These are phyloP conservation scores for Takifugu flavidus DNA, from an alignment of 2,113 vertebrate species.

Conservation along the genomic window DNA sequence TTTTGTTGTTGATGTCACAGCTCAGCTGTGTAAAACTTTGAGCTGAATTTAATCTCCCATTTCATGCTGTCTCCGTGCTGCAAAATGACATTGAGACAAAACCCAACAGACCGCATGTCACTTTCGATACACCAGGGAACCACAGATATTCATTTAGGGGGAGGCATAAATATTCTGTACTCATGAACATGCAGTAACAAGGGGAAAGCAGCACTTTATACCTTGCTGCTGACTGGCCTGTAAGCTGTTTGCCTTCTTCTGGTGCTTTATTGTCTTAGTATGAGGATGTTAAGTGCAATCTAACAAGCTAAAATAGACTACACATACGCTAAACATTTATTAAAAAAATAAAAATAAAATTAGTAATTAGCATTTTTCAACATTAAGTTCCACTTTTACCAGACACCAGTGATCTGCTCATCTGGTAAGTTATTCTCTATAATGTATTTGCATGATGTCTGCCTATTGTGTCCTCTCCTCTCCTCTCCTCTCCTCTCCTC, in stretches of 20 bases:
- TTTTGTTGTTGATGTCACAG: neutral
- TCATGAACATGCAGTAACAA: constrained; percentile 5
- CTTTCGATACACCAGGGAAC: neutral
- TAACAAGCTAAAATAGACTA: neutral
- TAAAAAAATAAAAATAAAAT: too few relatives aligned
- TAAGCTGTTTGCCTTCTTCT: too few relatives aligned
- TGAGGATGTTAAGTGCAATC: too few relatives aligned
- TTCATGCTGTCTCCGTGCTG: neutral
- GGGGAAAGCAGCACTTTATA: neutral
- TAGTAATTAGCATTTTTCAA: too few relatives aligned
- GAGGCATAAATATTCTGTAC: neutral
- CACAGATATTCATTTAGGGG: neutral
- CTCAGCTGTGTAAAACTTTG: neutral
- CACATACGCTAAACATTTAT: too few relatives aligned
- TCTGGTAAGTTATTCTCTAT: too few relatives aligned
- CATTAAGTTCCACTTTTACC: too few relatives aligned
- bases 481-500: too few relatives aligned
- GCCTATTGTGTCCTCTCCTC: too few relatives aligned
- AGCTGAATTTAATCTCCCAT: constrained; percentile 1
- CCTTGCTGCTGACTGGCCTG: neutral
- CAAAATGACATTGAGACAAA: constrained; percentile 2
- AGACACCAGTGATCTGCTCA: too few relatives aligned
- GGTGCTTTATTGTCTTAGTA: too few relatives aligned
- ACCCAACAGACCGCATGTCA: constrained; percentile 2
- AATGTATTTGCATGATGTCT: too few relatives aligned